These are phyloP conservation scores for Campylorhamphus procurvoides DNA, from an alignment of 2,113 vertebrate genomes.

Conservation along the genomic window DNA sequence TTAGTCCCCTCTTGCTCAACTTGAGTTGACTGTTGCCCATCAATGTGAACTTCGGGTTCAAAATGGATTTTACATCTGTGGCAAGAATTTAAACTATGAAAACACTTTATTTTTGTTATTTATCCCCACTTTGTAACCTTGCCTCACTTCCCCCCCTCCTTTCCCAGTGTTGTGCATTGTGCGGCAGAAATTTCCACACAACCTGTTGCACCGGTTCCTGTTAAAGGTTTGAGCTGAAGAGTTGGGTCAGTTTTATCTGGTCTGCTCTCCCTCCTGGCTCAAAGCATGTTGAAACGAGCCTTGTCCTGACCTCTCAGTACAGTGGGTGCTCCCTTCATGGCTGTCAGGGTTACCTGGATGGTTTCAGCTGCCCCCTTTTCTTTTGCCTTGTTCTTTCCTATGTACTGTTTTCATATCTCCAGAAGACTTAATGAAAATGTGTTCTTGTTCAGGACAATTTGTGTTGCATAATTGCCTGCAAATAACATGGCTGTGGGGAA, in stretches of 20 bases:
- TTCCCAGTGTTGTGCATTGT: not conserved
- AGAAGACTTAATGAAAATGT: not conserved
- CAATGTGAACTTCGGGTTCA: not conserved
- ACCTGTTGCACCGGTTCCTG: constrained; percentile 62
- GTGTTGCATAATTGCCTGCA: not conserved
- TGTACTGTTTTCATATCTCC: not conserved
- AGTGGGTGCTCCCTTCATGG: not conserved
- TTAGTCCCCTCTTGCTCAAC: not conserved
- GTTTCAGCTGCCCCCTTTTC: not conserved
- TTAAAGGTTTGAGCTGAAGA: not conserved
- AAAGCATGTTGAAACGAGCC: not conserved
- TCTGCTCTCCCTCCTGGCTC: not conserved
- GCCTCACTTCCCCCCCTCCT: not conserved
- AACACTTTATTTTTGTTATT: not conserved
- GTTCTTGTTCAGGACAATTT: not conserved
- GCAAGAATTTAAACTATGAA: constrained; percentile 35
- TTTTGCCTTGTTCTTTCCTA: not conserved
- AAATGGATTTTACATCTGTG: not conserved
- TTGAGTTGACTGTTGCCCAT: not conserved
- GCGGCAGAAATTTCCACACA: constrained; percentile 32
- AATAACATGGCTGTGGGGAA: not conserved
- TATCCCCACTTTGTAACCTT: not conserved
- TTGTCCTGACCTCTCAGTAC: not conserved
- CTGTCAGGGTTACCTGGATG: not conserved
- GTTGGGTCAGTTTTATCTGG: constrained; percentile 52